These are phyloP conservation scores for Slavum lentiscoides DNA, from an alignment of 2,888 invertebrate species.

Conservation along the genomic window DNA sequence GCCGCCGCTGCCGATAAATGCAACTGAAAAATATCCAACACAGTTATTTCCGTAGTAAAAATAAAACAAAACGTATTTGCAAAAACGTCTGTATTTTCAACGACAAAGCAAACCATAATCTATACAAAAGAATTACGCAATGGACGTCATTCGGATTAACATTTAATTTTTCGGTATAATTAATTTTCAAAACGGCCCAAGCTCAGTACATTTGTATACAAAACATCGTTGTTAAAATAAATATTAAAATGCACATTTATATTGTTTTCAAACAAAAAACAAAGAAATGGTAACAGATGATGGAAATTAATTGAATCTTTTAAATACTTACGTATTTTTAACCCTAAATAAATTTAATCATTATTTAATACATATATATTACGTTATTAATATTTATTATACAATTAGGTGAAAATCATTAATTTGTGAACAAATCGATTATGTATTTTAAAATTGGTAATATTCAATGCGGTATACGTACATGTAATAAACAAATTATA, in stretches of 20 bases:
- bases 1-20: neutral
- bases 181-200: neutral
- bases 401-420: no score
- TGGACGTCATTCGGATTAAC: conserved; percentile 23
- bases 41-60: neutral
- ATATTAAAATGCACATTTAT: conserved; percentile 2
- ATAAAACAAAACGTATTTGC: neutral
- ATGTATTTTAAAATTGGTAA: no score
- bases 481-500: no score
- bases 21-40: conserved; percentile 5
- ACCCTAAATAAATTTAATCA: no score
- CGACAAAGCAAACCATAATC: neutral
- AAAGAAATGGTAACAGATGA: neutral
- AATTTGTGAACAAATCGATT: no score
- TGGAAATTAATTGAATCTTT: neutral
- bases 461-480: no score
- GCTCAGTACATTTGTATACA: neutral
- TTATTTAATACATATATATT: no score
- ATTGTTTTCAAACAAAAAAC: neutral
- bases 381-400: no score
- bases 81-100: neutral
- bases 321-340: neutral
- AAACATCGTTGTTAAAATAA: neutral
- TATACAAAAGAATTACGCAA: conserved; percentile 6
- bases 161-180: conserved; percentile 18